Conservation (phyloP, 2,113 vertebrate species). For the Chloebia gouldiae region DNA sequence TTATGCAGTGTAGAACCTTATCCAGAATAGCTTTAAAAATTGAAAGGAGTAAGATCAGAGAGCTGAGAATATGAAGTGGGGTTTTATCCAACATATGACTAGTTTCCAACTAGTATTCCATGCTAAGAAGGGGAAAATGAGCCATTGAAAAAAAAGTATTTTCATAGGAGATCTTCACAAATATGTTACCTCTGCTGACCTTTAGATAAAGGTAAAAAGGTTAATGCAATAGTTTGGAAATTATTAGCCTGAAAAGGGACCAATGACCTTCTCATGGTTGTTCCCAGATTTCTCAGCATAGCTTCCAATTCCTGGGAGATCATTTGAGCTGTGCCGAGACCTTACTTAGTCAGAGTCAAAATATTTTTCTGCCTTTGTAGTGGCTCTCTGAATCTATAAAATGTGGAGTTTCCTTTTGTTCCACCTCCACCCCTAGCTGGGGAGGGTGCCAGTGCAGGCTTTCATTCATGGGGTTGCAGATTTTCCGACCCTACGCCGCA, state of each 20-base stretch:
- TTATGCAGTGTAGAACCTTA: conserved; percentile 56
- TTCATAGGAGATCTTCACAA: conserved; percentile 54
- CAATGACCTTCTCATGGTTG: background rate
- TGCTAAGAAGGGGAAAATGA: conserved; percentile 46
- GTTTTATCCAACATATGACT: conserved; percentile 58
- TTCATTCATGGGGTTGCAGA: conserved; percentile 33
- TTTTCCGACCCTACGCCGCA: background rate
- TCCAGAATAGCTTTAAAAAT: conserved; percentile 57
- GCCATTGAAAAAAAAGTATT: conserved; percentile 23
- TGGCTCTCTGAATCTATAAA: background rate
- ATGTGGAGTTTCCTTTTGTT: conserved; percentile 55
- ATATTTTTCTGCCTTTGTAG: conserved; percentile 60
- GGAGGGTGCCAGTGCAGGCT: background rate
- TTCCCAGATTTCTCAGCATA: conserved; percentile 36
- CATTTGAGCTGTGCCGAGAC: background rate
- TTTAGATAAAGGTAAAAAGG: conserved; percentile 59
- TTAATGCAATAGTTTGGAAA: conserved; percentile 50
- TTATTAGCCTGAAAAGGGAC: conserved; percentile 11
- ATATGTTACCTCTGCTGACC: conserved; percentile 51
- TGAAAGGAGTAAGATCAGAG: conserved; percentile 59
- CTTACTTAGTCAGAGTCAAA: conserved; percentile 52
- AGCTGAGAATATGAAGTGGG: conserved; percentile 34
- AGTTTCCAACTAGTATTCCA: conserved; percentile 58
- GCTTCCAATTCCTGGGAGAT: conserved; percentile 28
- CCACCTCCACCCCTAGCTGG: conserved; percentile 1